Conservation (phyloP, 2,113 vertebrate species). For the Nansenia antarctica region DNA sequence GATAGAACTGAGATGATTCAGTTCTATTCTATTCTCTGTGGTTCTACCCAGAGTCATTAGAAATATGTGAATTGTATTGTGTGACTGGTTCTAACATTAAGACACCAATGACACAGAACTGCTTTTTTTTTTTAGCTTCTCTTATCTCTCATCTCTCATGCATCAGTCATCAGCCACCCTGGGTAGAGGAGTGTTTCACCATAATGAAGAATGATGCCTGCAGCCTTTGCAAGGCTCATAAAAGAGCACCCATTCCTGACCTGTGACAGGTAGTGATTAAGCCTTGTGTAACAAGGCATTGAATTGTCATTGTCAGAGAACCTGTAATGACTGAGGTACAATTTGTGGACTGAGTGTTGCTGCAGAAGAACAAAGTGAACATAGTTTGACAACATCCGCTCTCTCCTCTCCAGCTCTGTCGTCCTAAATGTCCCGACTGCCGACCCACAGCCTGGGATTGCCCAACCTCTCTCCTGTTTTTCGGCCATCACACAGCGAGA, state of each 20-base stretch:
- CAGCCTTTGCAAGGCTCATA: constrained; percentile 48
- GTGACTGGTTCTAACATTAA: constrained; percentile 5
- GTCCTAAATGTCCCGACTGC: no score
- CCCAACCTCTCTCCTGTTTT: no score
- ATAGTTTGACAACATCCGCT: no score
- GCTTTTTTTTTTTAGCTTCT: neutral
- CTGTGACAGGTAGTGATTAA: constrained; percentile 71
- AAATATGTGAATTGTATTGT: no score
- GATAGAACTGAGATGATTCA: no score
- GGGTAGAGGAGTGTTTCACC: constrained; percentile 54
- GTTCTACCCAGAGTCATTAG: no score
- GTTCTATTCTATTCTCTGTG: no score
- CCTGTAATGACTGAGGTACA: constrained; percentile 9
- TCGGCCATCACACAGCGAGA: no score
- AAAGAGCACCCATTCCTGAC: constrained; percentile 61
- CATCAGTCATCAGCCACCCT: constrained; percentile 59
- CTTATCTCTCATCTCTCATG: constrained; percentile 58
- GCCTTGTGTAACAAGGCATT: constrained; percentile 57
- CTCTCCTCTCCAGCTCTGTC: no score
- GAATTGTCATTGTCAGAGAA: constrained; percentile 57
- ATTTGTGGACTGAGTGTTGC: constrained; percentile 17
- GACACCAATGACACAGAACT: constrained; percentile 32
- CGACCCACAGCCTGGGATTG: no score
- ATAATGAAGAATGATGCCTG: constrained; percentile 59
- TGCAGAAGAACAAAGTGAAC: no score